phyloP scores from a whole-genome alignment of 2,113 vertebrate genomes.

The Pungitius pungitius region DNA sequence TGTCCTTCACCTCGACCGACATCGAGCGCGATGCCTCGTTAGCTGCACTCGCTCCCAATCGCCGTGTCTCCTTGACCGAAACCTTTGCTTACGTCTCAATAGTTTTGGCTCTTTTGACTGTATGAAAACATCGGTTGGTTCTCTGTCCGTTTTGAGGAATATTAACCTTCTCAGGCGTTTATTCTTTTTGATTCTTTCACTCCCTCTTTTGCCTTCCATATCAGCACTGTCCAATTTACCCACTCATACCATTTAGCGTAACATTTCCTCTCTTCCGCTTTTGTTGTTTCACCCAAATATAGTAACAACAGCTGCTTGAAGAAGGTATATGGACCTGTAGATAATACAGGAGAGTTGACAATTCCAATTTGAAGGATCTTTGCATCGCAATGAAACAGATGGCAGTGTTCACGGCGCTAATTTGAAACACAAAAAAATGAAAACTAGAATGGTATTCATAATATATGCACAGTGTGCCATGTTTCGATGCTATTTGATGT shows the following conservation, averaged over 20 bases:
- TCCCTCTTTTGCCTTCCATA: not conserved
- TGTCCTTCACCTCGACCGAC: slow-evolving; percentile 49
- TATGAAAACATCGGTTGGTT: slow-evolving; percentile 5
- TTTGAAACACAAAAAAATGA: too few relatives aligned
- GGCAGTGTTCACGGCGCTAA: too few relatives aligned
- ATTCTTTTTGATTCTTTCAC: slow-evolving; percentile 13
- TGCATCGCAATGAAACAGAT: not conserved
- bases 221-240: not conserved
- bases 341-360: not conserved
- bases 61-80: slow-evolving; percentile 33
- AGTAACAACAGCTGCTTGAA: not conserved
- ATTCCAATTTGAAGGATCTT: not conserved
- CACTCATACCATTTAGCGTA: not conserved
- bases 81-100: not conserved
- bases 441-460: too few relatives aligned
- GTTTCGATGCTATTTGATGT: not conserved
- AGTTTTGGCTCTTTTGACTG: slow-evolving; percentile 18
- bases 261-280: not conserved
- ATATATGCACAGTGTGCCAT: too few relatives aligned
- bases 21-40: slow-evolving; percentile 47
- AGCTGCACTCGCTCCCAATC: slow-evolving; percentile 29
- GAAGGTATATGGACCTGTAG: not conserved
- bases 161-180: not conserved
- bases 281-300: slow-evolving; percentile 20
- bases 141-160: not conserved